Base-by-base conservation (phyloP, 2,113 vertebrate genomes). In the Oryzias celebensis region DNA sequence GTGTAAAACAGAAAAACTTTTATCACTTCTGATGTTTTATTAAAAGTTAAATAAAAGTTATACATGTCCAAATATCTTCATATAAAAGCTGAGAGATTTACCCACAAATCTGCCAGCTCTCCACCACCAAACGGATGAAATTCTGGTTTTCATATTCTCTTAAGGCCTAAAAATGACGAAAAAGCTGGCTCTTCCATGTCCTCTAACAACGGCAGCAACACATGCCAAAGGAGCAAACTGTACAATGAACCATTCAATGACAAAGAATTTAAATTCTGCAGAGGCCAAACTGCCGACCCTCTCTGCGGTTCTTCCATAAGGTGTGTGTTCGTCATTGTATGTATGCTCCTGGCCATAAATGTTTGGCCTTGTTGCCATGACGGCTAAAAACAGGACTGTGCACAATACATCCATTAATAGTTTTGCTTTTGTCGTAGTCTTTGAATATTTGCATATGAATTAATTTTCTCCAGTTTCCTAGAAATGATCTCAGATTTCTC, bases 261-360 rank as follows among this genome's bases (percentile, higher is more conserved):
- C 65, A 71, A 67, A 65, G 71, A 83, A 76, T 59, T 72, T 62
- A 75, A 65, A 57, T 23, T 51, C 72, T 59, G 49, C 62, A 65
- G 71, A 20, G 66, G 65, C n/a, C 24, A 74, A 65, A 71, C 59
- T 41, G 54, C 46, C 68, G 60, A 57, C 71, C 75, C 81, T 86
- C 77, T 84, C 78, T 84, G 77, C 79, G 52, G 49, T 43, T 56
- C 76, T 70, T 73, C 79, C 76, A 81, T 69, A 77, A 79, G 60
- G 15, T 49, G 68, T 66, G 81, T 90, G 88, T 90, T 86, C 80
- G 79, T 84, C 83, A 83, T 82, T 69, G 85, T 83, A 87, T 69
- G 85, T 83, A 87, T 78, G 86, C 71, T 76, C 79, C 65, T 62
- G 44, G 73, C 66, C 72, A 75, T 74, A 77, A 77, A 77, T 86